Evolutionary conservation across 2,113 vertebrate species (phyloP), one percentile per base, ranked within the genome.

Genomic region (Aspiorhynchus laticeps): DNA sequence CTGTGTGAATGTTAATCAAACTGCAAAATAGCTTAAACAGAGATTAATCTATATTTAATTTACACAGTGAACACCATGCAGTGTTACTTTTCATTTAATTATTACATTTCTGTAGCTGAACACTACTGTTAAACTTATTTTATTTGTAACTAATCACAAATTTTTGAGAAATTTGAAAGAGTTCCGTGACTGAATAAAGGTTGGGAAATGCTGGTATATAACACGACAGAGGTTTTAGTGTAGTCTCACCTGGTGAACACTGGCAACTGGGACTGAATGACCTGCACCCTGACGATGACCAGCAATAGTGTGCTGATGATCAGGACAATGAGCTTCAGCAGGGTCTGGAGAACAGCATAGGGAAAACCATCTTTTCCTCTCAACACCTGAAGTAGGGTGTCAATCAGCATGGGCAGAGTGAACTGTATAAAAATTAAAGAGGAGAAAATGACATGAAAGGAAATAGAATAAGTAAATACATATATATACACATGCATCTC

Each of bases 221-320:
- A 56, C 53, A 21, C 53, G 7, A 69, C 17, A 9, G 28, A 36
- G 67, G 21, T 28, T 48, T 28, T 1, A 21, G 7, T 69, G 7
- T 41, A 69, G 24, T 53, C 85, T 85, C 87, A 99, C 97, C 98
- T 98, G 91, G 98, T 99, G 91, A 99, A 99, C 43, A 99, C 97
- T 7, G 98, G 98, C 65, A 99, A 95, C 88, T 99, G 98, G 2
- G 98, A 99, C 85, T 99, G 98, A 91, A 99, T 99, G 91, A 99
- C 95, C 56, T 99, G 98, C 79, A 99, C 98, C 90, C 98, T 95
- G 89, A 99, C 77, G 88, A 99, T 97, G 87, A 99, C 97, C 82
- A 99, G 96, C 36, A 99, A 93, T 63, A 99, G 93, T 0, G 98
- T 99, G 93, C 97, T 99, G 91, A 99, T 98, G 93, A 98, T 95